phyloP scores from a whole-genome alignment of 2,888 invertebrate species.

The Dione juno region DNA sequence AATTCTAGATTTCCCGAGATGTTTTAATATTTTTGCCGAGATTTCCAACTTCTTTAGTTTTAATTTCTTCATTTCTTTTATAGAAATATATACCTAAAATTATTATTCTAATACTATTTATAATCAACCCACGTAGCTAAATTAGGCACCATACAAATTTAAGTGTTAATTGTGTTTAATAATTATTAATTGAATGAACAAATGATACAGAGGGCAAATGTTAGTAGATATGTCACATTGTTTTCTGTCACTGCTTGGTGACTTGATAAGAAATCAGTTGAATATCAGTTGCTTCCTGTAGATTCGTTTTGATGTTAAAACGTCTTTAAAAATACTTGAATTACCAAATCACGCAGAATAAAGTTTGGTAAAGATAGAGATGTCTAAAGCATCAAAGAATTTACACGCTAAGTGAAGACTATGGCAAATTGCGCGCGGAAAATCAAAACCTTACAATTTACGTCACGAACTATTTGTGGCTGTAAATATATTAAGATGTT shows the following conservation, averaged over 20 bases:
- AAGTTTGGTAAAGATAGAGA: too few relatives aligned
- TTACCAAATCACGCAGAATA: neutral
- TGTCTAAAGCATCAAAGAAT: too few relatives aligned
- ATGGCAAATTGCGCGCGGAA: too few relatives aligned
- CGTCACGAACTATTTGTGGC: too few relatives aligned
- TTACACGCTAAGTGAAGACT: too few relatives aligned
- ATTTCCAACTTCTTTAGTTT: too few relatives aligned
- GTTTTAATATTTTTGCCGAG: too few relatives aligned
- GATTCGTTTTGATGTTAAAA: conserved; percentile 53
- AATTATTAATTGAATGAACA: conserved; percentile 33
- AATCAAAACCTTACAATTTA: too few relatives aligned
- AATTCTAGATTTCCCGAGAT: too few relatives aligned
- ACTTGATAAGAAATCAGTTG: conserved; percentile 59
- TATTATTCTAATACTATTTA: neutral
- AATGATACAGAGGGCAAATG: conserved; percentile 58
- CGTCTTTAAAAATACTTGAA: neutral
- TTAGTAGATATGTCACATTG: conserved; percentile 54
- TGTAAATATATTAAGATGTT: too few relatives aligned
- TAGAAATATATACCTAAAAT: too few relatives aligned
- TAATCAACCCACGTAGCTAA: neutral
- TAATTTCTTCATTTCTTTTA: too few relatives aligned
- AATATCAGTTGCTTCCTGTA: conserved; percentile 59
- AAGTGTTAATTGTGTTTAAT: conserved; percentile 29
- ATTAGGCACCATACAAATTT: conserved; percentile 14
- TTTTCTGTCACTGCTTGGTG: conserved; percentile 61